Base-by-base conservation (phyloP, 1,140 invertebrate species). In the Glomeris maerens region DNA sequence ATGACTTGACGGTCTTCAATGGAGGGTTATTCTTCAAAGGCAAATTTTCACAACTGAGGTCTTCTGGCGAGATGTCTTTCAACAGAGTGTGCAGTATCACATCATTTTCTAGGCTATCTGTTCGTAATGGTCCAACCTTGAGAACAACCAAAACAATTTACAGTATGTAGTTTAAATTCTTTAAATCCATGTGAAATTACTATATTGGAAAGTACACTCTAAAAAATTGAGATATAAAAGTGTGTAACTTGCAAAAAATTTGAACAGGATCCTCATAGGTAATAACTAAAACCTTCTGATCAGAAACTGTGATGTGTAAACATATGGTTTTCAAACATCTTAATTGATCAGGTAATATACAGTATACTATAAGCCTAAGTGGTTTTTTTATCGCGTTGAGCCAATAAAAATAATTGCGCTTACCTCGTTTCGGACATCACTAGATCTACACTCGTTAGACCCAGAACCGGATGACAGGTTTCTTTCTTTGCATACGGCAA, bases 251-350 rank as follows among this genome's bases (percentile, higher is more conserved):
- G n/a, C n/a, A n/a, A n/a, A n/a, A n/a, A n/a, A n/a, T n/a, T n/a
- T n/a, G n/a, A n/a, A n/a, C n/a, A n/a, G n/a, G n/a, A n/a, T n/a
- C n/a, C n/a, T n/a, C n/a, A n/a, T n/a, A n/a, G n/a, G n/a, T n/a
- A n/a, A n/a, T n/a, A n/a, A n/a, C n/a, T n/a, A n/a, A n/a, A n/a
- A n/a, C n/a, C n/a, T n/a, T n/a, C n/a, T n/a, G n/a, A n/a, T n/a
- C n/a, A n/a, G n/a, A n/a, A n/a, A n/a, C n/a, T n/a, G n/a, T n/a
- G n/a, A n/a, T n/a, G 40, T 17, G 10, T 17, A 42, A 42, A 7
- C 40, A 36, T 17, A 36, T 13, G 31, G 31, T 36, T 68, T 91
- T 92, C 1, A 84, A 87, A 0, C 85, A 63, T 5, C 4, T n/a
- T n/a, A n/a, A n/a, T n/a, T n/a, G n/a, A n/a, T n/a, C n/a, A n/a